Conservation (phyloP, 2,797 vertebrate genomes). For the Natrix natrix region DNA sequence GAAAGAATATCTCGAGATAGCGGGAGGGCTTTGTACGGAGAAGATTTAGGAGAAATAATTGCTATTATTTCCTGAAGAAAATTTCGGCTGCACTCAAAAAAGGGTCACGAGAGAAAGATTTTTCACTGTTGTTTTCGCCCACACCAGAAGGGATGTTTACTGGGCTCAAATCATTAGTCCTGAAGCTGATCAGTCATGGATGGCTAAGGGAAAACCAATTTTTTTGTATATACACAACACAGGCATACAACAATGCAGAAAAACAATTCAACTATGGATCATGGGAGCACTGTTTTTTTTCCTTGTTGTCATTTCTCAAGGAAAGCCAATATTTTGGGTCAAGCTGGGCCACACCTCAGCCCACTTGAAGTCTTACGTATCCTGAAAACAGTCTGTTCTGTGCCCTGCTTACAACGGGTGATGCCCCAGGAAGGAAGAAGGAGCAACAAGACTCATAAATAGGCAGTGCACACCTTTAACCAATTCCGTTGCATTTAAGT, state of each 20-base stretch:
- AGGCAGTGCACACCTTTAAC: not conserved
- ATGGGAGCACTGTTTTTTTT: not conserved
- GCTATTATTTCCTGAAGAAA: not conserved
- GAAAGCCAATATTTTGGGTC: not conserved
- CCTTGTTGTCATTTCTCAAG: not conserved
- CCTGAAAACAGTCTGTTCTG: slow-evolving; percentile 14
- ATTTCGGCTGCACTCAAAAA: not conserved
- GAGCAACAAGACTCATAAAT: slow-evolving; percentile 27
- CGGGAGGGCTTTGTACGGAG: not conserved
- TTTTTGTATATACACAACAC: not conserved
- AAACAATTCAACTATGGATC: not conserved
- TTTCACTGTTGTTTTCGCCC: not conserved
- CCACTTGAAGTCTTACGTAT: slow-evolving; percentile 1
- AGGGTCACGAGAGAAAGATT: not conserved
- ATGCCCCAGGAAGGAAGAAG: slow-evolving; percentile 22
- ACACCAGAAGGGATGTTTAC: not conserved
- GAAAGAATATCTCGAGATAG: not conserved
- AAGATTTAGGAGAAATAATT: not conserved
- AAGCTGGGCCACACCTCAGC: slow-evolving; percentile 27
- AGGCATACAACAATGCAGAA: rapidly evolving
- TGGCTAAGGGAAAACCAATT: not conserved
- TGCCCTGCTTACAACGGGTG: slow-evolving; percentile 25
- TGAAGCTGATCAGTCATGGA: not conserved
- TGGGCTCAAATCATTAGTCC: not conserved
- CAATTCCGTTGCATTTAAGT: too few species aligned